Percentiles rank a stretch among this genome's conserved stretches.
phyloP scores from a whole-genome alignment of 2,797 vertebrate genomes.

The Aulostomus chinensis region DNA sequence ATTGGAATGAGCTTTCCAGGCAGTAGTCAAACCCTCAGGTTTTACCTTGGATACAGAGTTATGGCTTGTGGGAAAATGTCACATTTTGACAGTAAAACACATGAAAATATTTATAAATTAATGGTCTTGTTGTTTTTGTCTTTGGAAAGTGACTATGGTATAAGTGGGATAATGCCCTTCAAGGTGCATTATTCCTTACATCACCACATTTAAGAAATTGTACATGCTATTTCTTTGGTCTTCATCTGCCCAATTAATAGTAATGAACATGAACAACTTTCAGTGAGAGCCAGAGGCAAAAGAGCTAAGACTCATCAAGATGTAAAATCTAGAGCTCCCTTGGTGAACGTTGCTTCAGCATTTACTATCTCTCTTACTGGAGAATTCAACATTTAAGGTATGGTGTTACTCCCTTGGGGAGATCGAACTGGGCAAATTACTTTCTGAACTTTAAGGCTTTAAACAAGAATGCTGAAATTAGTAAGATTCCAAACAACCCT shows the following conservation, averaged over 20 bases:
- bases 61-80: no score
- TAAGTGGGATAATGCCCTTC: no score
- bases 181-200: slow-evolving; percentile 18
- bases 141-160: no score
- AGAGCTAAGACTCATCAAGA: slow-evolving; percentile 42
- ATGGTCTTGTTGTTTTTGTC: no score
- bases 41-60: no score
- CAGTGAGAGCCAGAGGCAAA: slow-evolving; percentile 46
- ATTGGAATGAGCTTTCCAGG: no score
- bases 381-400: slow-evolving; percentile 41
- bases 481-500: slow-evolving; percentile 25
- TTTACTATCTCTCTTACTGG: slow-evolving; percentile 39
- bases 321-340: slow-evolving; percentile 33
- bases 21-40: no score
- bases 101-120: no score
- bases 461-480: slow-evolving; percentile 36
- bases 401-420: slow-evolving; percentile 26
- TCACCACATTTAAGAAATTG: slow-evolving; percentile 15
- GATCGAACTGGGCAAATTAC: slow-evolving; percentile 29
- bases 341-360: slow-evolving; percentile 30
- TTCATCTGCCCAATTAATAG: slow-evolving; percentile 61
- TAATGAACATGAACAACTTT: slow-evolving; percentile 48
- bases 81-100: no score
- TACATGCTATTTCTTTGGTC: slow-evolving; percentile 38
- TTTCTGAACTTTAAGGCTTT: slow-evolving; percentile 41